Base-by-base conservation (phyloP, 2,888 invertebrate genomes). In the Pristionchus entomophagus region DNA sequence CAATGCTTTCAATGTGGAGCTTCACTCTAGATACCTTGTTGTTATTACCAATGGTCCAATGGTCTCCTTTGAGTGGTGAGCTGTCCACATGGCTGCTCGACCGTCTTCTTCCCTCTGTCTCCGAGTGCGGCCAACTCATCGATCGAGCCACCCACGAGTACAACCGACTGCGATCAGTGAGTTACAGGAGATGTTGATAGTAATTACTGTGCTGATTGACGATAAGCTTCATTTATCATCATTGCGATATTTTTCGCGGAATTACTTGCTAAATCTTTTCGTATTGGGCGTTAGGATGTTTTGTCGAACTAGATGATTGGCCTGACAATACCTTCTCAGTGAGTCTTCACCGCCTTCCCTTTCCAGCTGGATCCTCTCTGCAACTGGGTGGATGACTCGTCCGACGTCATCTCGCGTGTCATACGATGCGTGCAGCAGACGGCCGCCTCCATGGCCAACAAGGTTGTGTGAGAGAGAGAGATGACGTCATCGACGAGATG, bases 21-120 rank as follows among this genome's bases (percentile, higher is more conserved):
- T 45, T 45, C 45, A 45, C 45, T 26, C 12, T 26, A 38, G 3
- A 2, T 5, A 45, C 45, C 6, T 45, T 6, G 6, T 45, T 45
- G 8, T 45, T 6, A 45, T 45, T 45, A 14, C 45, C n/a, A n/a
- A n/a, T n/a, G n/a, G n/a, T n/a, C n/a, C n/a, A n/a, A n/a, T n/a
- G n/a, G n/a, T n/a, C 14, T 26, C 22, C 1, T 51, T 88, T 77
- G 82, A 90, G 90, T 49, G 85, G 86, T 29, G 86, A 88, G 14
- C 87, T 91, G 88, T 89, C 89, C 0, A 86, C 87, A 12, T 91
- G 91, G 91, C 86, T 91, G 32, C 88, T 87, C 56, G 89, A 90
- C 69, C 88, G 89, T n/a, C 88, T 91, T 22, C 88, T 90, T 53
- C 89, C 90, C 8, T 78, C 89, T 1, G 86, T 91, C 85, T 87